Conservation (phyloP, 2,797 vertebrate species). For the Fringilla coelebs region DNA sequence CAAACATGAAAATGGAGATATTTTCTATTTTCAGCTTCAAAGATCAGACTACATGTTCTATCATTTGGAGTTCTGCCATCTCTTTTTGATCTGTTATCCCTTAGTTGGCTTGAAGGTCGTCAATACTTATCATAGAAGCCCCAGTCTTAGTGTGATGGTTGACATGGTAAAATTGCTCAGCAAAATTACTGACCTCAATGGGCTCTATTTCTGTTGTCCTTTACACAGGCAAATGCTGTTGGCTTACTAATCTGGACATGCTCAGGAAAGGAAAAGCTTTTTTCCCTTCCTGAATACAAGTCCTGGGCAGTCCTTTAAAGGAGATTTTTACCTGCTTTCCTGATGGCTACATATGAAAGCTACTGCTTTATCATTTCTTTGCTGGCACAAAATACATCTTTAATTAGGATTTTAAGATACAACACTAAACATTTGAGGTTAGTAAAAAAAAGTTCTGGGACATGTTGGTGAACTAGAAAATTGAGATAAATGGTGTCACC, state of each 20-base stretch:
- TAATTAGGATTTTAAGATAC: not conserved
- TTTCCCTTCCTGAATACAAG: not conserved
- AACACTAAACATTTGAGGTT: not conserved
- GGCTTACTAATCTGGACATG: not conserved
- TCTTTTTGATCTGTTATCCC: not conserved
- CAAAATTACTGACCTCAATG: not conserved
- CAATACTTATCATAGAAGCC: not conserved
- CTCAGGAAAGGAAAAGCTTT: not conserved
- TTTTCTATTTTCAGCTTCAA: not conserved
- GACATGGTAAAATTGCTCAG: not conserved
- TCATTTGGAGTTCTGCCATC: not conserved
- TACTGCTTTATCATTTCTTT: conserved; percentile 9
- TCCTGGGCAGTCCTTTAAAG: not conserved
- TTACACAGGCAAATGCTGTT: not conserved
- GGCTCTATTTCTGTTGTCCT: not conserved
- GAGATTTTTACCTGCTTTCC: not conserved
- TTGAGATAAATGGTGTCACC: conserved; percentile 26
- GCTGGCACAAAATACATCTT: not conserved
- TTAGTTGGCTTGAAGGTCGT: not conserved
- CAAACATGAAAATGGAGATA: not conserved
- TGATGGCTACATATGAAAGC: not conserved
- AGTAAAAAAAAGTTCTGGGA: not conserved
- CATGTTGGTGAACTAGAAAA: not conserved
- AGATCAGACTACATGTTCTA: not conserved
- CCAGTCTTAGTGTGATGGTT: not conserved